Conservation (phyloP, 2,888 invertebrate species). For the Drosophila neonasuta region DNA sequence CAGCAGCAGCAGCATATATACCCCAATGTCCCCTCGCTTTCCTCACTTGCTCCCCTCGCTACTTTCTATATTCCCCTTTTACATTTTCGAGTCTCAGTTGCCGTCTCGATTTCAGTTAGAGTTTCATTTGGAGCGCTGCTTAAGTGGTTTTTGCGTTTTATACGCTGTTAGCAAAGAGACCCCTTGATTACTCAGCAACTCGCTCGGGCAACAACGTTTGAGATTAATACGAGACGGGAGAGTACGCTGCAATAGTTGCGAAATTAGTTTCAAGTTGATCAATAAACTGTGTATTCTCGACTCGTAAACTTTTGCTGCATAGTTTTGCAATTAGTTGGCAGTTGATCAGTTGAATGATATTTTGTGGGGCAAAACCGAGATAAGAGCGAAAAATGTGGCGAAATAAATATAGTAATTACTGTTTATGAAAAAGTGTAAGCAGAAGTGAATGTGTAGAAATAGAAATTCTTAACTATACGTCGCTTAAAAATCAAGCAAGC, state of each 20-base stretch:
- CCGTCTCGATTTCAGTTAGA: slow-evolving; percentile 17
- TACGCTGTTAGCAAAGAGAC: slow-evolving; percentile 3
- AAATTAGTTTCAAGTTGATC: slow-evolving; percentile 20
- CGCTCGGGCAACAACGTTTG: slow-evolving; percentile 1
- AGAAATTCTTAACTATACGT: too few species aligned
- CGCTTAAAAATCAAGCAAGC: too few species aligned
- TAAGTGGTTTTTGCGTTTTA: slow-evolving; percentile 28
- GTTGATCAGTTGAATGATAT: not conserved
- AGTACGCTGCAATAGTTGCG: slow-evolving; percentile 3
- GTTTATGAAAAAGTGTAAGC: not conserved
- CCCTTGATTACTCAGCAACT: slow-evolving; percentile 14
- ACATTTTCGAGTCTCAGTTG: slow-evolving; percentile 22
- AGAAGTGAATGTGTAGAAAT: not conserved
- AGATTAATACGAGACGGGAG: slow-evolving; percentile 6
- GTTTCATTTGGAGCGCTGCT: slow-evolving; percentile 16
- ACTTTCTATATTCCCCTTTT: slow-evolving; percentile 3
- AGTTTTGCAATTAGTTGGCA: slow-evolving; percentile 5
- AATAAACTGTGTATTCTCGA: not conserved
- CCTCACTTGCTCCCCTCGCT: not conserved
- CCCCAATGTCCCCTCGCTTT: not conserved
- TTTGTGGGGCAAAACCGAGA: not conserved
- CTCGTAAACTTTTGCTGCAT: not conserved
- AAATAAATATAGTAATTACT: not conserved
- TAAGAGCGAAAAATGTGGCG: not conserved
- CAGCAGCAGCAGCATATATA: slow-evolving; percentile 7